These are phyloP conservation scores for Oscheius myriophilus DNA, from an alignment of 2,888 invertebrate genomes.

Conservation along the genomic window DNA sequence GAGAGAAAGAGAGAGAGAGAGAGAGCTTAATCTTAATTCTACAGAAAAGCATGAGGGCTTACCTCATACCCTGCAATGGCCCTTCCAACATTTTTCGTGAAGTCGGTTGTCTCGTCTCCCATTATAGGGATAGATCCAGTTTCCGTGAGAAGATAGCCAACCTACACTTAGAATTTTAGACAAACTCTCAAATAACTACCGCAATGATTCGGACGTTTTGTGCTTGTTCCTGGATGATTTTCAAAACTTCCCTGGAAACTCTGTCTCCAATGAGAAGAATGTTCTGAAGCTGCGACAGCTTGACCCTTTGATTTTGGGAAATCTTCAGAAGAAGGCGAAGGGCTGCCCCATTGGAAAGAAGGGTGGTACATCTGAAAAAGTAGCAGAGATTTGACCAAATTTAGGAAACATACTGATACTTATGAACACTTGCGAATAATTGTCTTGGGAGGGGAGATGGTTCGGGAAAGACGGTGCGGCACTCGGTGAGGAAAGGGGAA, in stretches of 20 bases:
- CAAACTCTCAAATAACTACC: constrained; percentile 32
- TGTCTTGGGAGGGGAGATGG: constrained; percentile 64
- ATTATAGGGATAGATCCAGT: constrained; percentile 64
- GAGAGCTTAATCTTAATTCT: too few species aligned
- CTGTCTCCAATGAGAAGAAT: constrained; percentile 64
- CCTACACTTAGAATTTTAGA: constrained; percentile 32
- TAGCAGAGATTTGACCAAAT: neutral
- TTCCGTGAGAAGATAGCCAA: constrained; percentile 67
- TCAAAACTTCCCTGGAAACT: constrained; percentile 60
- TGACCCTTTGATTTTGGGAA: constrained; percentile 54
- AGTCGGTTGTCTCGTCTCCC: constrained; percentile 65
- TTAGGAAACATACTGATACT: constrained; percentile 50
- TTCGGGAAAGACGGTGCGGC: constrained; percentile 66
- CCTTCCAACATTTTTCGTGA: constrained; percentile 59
- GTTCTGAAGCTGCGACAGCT: constrained; percentile 59
- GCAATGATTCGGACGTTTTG: constrained; percentile 65
- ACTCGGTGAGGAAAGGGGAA: constrained; percentile 62
- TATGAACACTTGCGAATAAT: constrained; percentile 62
- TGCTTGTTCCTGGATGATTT: constrained; percentile 57
- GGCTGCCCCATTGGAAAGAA: constrained; percentile 65
- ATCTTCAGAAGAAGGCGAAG: constrained; percentile 62
- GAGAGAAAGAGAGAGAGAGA: too few species aligned
- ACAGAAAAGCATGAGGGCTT: neutral
- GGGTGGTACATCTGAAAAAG: constrained; percentile 42
- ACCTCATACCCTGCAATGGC: constrained; percentile 63